Evolutionary conservation across 2,113 vertebrate genomes (phyloP).

Genomic region (Montifringilla adamsi): DNA sequence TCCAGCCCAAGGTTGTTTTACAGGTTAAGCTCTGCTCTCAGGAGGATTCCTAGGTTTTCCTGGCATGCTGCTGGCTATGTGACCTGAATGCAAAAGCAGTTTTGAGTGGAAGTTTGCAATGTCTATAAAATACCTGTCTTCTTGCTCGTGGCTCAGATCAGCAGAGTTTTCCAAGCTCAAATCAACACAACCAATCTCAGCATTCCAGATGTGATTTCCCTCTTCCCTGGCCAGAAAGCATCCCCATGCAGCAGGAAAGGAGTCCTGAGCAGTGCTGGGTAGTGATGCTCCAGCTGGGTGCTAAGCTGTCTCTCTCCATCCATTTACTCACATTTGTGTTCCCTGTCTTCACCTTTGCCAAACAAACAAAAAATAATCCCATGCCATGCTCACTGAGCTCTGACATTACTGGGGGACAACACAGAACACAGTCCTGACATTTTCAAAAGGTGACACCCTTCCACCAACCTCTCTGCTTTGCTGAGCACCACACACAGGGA

Average conservation of each 20-base stretch:
- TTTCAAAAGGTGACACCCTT: not conserved
- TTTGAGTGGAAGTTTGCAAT: not conserved
- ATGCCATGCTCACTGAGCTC: not conserved
- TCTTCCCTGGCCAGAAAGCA: not conserved
- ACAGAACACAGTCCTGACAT: not conserved
- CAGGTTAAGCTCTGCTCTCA: conserved; percentile 35
- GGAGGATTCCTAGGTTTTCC: conserved; percentile 22
- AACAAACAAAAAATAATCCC: not conserved
- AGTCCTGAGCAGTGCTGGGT: not conserved
- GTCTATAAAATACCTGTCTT: not conserved
- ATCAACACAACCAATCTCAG: not conserved
- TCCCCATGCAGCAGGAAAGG: not conserved
- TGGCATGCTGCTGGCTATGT: conserved; percentile 2
- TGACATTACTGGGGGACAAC: not conserved
- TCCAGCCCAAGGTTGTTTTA: conserved; percentile 34
- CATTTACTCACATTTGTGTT: not conserved
- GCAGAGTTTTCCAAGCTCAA: not conserved
- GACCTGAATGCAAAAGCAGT: conserved; percentile 16
- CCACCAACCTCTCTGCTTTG: not conserved
- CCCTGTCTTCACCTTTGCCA: not conserved
- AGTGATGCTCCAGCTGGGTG: not conserved
- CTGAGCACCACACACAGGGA: not conserved
- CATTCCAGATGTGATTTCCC: accelerated
- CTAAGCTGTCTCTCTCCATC: not conserved
- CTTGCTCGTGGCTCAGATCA: not conserved